phyloP scores from a whole-genome alignment of 2,888 invertebrate species.

The Xestia ashworthii region DNA sequence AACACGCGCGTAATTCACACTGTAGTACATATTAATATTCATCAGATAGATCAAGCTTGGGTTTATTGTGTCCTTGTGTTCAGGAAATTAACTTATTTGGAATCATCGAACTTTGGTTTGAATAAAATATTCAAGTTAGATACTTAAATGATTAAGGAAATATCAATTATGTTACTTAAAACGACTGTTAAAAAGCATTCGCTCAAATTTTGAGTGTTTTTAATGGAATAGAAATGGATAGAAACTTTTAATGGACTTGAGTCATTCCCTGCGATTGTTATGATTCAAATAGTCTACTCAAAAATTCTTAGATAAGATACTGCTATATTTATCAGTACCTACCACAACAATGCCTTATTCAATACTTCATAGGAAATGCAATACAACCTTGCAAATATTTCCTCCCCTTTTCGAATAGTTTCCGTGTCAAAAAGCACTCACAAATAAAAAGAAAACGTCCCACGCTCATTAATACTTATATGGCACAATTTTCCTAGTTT shows the following conservation, averaged over 20 bases:
- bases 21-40: slow-evolving; percentile 65
- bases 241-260: neutral
- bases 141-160: slow-evolving; percentile 9
- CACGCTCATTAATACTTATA: slow-evolving; percentile 49
- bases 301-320: neutral
- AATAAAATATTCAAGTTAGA: slow-evolving; percentile 28
- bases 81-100: slow-evolving; percentile 55
- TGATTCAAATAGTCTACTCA: neutral
- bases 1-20: slow-evolving; percentile 64
- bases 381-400: neutral
- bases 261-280: neutral
- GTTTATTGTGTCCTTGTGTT: slow-evolving; percentile 53
- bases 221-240: neutral
- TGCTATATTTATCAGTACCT: neutral
- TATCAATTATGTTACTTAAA: slow-evolving; percentile 17
- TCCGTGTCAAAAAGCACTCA: neutral
- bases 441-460: slow-evolving; percentile 36
- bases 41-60: slow-evolving; percentile 52
- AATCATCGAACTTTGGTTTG: slow-evolving; percentile 34
- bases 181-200: slow-evolving; percentile 10
- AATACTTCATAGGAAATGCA: neutral
- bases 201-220: slow-evolving; percentile 18
- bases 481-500: slow-evolving; percentile 55
- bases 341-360: neutral
- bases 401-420: slow-evolving; percentile 5